Conservation (phyloP, 2,113 vertebrate genomes). For the Antidorcas marsupialis region DNA sequence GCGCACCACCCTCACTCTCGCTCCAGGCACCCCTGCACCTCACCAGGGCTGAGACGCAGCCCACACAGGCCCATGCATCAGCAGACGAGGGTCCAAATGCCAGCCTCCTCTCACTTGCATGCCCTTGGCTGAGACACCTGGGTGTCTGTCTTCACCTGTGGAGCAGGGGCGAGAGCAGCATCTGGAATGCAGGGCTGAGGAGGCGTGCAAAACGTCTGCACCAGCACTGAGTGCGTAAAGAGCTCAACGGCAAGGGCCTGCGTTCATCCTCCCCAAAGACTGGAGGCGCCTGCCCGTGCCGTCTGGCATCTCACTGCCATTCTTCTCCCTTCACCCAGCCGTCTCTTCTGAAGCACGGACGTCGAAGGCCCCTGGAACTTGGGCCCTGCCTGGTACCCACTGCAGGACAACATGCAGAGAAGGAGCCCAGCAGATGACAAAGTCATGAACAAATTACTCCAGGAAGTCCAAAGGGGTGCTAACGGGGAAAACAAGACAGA, state of each 20-base stretch:
- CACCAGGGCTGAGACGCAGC: neutral
- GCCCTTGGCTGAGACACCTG: neutral
- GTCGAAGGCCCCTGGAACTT: neutral
- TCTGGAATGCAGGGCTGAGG: neutral
- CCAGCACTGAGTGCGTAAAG: no score
- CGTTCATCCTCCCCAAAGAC: neutral
- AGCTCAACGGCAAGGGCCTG: neutral
- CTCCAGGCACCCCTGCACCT: neutral
- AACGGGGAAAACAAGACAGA: neutral
- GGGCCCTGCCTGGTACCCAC: neutral
- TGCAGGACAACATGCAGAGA: neutral
- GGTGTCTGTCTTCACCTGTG: neutral
- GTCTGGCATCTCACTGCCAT: neutral
- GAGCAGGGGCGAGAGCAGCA: neutral
- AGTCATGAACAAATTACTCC: neutral
- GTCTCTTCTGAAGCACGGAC: neutral
- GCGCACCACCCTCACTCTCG: rapidly evolving
- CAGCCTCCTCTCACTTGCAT: neutral
- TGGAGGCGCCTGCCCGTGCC: neutral
- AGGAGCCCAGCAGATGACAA: neutral
- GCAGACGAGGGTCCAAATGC: neutral
- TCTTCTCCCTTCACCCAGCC: neutral
- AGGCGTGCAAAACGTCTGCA: neutral
- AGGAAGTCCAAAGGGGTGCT: neutral
- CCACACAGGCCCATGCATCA: neutral